These are phyloP conservation scores for Caenorhabditis drosophilae DNA, from an alignment of 2,888 invertebrate species.

Conservation along the genomic window DNA sequence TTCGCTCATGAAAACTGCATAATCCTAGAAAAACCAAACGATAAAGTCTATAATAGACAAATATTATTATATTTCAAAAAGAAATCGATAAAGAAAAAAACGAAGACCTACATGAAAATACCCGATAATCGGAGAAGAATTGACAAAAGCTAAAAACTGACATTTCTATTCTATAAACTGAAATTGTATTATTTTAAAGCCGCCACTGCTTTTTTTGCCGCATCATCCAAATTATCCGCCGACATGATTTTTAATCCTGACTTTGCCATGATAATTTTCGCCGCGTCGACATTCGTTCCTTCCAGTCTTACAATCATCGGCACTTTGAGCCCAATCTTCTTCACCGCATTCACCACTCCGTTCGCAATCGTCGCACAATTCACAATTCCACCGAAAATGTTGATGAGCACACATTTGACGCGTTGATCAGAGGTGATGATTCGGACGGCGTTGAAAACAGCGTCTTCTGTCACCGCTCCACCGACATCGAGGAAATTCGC, in stretches of 20 bases:
- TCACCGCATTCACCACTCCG: slow-evolving; percentile 88
- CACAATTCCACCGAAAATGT: slow-evolving; percentile 98
- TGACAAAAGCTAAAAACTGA: neutral
- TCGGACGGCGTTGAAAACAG: slow-evolving; percentile 84
- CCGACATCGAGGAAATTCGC: slow-evolving; percentile 99
- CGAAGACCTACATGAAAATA: too few species aligned
- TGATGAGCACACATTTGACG: slow-evolving; percentile 90
- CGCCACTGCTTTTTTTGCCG: slow-evolving; percentile 84
- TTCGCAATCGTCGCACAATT: slow-evolving; percentile 96
- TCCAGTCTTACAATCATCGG: slow-evolving; percentile 73
- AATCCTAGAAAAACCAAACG: neutral
- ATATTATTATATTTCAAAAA: slow-evolving; percentile 4
- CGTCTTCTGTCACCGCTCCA: slow-evolving; percentile 90
- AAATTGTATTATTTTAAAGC: neutral
- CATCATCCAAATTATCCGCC: slow-evolving; percentile 87
- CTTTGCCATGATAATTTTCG: slow-evolving; percentile 81
- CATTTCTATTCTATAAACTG: neutral
- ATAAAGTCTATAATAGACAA: too few species aligned
- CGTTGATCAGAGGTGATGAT: slow-evolving; percentile 80
- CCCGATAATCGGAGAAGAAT: slow-evolving; percentile 15
- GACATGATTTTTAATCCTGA: slow-evolving; percentile 84
- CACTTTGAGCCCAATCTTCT: slow-evolving; percentile 80
- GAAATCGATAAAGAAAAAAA: neutral
- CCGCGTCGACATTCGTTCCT: slow-evolving; percentile 83
- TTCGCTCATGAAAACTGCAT: neutral